phyloP scores from a whole-genome alignment of 23 tunicate species.

The Clavelina lepadiformis region DNA sequence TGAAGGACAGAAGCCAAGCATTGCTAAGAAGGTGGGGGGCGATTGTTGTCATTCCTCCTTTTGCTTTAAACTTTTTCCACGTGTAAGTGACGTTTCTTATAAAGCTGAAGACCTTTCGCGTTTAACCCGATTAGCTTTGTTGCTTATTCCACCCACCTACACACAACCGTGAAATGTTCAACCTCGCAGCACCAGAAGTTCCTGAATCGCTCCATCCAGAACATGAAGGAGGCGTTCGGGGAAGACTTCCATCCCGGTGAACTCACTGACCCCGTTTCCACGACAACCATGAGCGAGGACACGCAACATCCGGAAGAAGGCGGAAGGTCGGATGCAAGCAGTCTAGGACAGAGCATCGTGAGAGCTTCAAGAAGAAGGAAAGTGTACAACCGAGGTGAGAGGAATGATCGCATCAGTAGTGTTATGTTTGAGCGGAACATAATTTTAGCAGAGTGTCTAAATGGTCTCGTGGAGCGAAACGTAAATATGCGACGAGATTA shows the following conservation, averaged over 20 bases:
- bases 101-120: too few relatives aligned
- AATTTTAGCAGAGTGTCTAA: too few relatives aligned
- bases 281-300: conserved; percentile 8
- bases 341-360: conserved; percentile 77
- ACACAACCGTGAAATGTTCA: too few relatives aligned
- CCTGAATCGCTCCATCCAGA: conserved; percentile 55
- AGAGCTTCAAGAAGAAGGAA: conserved; percentile 44
- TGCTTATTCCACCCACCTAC: too few relatives aligned
- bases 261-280: conserved; percentile 1
- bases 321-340: conserved; percentile 53
- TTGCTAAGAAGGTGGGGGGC: neutral
- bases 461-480: too few relatives aligned
- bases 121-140: too few relatives aligned
- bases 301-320: conserved; percentile 21
- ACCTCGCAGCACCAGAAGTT: conserved; percentile 57
- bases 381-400: neutral
- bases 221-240: conserved; percentile 60
- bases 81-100: too few relatives aligned
- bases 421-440: too few relatives aligned
- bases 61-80: too few relatives aligned
- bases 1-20: neutral
- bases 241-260: conserved; percentile 21
- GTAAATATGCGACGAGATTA: too few relatives aligned
- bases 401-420: too few relatives aligned
- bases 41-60: too few relatives aligned